Percentiles rank a stretch among this genome's conserved stretches.
Evolutionary conservation across 2,113 vertebrate genomes (phyloP).

Genomic region (Sturnus vulgaris): DNA sequence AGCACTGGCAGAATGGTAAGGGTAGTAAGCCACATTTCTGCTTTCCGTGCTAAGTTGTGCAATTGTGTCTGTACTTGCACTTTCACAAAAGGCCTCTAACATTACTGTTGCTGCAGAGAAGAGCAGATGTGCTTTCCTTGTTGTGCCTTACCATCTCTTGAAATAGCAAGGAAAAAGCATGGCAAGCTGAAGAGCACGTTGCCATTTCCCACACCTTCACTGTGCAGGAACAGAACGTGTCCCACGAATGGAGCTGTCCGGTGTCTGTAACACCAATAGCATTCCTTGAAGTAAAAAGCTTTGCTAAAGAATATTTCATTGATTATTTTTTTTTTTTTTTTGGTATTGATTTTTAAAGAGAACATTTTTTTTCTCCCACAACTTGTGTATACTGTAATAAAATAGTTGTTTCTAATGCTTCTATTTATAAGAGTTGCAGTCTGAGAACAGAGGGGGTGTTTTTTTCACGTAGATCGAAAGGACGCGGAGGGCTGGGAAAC

Average conservation of each 20-base stretch:
- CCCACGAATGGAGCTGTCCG: neutral
- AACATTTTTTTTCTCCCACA: neutral
- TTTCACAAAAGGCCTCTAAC: neutral
- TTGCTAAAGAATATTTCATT: neutral
- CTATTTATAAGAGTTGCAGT: neutral
- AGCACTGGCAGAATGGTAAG: neutral
- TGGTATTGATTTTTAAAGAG: neutral
- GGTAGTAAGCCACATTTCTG: neutral
- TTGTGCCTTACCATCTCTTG: neutral
- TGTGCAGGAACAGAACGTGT: neutral
- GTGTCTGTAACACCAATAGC: neutral
- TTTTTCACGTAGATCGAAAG: slow-evolving; percentile 76
- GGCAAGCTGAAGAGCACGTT: neutral
- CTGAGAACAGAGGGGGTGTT: neutral
- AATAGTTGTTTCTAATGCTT: neutral
- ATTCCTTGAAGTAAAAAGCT: neutral
- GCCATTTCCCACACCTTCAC: neutral
- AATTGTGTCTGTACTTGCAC: neutral
- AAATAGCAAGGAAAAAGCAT: neutral
- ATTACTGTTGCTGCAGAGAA: neutral
- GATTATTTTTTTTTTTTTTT: neutral
- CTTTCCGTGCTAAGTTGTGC: neutral
- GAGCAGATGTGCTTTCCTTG: neutral
- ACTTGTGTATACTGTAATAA: neutral
- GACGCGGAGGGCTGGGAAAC: slow-evolving; percentile 98